phyloP scores from a whole-genome alignment of 2,888 invertebrate species.

The Rotaria magnacalcarata region DNA sequence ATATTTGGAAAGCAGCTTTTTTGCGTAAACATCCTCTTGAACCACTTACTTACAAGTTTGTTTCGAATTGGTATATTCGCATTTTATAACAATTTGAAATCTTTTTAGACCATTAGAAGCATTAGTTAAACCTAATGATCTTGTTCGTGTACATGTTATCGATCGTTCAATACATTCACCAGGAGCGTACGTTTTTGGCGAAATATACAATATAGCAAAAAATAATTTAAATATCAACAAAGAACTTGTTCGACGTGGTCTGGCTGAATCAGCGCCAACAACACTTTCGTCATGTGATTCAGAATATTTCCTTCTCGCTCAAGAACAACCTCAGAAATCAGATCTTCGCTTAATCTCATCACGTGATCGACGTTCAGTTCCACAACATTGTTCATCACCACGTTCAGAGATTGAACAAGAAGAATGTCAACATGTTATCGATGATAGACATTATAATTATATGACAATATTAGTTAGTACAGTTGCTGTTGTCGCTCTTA shows the following conservation, averaged over 20 bases:
- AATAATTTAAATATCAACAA: slow-evolving; percentile 23
- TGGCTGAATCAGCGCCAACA: slow-evolving; percentile 33
- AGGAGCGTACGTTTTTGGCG: background rate
- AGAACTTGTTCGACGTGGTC: slow-evolving; percentile 12
- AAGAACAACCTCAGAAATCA: background rate
- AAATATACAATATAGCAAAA: slow-evolving; percentile 17
- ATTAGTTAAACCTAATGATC: slow-evolving; percentile 16
- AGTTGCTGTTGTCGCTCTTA: background rate
- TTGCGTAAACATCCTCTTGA: slow-evolving; percentile 30
- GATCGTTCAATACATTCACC: background rate
- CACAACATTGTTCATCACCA: slow-evolving; percentile 28
- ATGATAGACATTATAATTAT: slow-evolving; percentile 33
- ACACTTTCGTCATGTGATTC: slow-evolving; percentile 26
- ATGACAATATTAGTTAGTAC: background rate
- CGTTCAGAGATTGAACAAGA: slow-evolving; percentile 34
- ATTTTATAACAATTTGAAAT: background rate
- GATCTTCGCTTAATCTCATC: background rate
- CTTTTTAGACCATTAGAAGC: slow-evolving; percentile 13
- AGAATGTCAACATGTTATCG: slow-evolving; percentile 36
- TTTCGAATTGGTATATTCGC: background rate
- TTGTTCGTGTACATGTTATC: background rate
- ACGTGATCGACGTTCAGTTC: slow-evolving; percentile 30
- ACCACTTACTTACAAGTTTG: slow-evolving; percentile 7
- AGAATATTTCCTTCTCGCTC: slow-evolving; percentile 16
- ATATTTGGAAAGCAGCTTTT: slow-evolving; percentile 34